These are phyloP conservation scores for Galagoides demidoff DNA, from an alignment of 2,797 vertebrate species.

Conservation along the genomic window DNA sequence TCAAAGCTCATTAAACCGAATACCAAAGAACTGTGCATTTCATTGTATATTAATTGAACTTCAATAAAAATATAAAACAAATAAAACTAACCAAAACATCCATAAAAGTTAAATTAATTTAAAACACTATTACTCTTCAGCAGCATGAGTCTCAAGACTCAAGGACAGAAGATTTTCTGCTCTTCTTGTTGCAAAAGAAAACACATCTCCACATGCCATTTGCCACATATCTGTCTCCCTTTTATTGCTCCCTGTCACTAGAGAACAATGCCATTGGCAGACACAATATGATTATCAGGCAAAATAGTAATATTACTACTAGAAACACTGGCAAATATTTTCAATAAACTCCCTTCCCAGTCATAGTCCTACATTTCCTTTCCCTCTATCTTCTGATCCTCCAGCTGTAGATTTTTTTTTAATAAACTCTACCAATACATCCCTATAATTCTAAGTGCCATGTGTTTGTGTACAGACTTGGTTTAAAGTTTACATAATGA, in stretches of 20 bases:
- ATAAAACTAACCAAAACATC: neutral
- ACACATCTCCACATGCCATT: neutral
- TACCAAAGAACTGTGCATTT: neutral
- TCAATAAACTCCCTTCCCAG: conserved; percentile 34
- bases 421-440: neutral
- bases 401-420: neutral
- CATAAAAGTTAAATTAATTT: conserved; percentile 28
- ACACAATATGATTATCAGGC: conserved; percentile 47
- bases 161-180: neutral
- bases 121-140: neutral
- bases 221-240: neutral
- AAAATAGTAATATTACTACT: conserved; percentile 78
- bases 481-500: conserved; percentile 5
- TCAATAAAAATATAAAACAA: conserved; percentile 33
- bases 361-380: conserved; percentile 28
- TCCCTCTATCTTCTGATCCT: neutral
- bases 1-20: neutral
- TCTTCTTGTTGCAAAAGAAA: conserved; percentile 42
- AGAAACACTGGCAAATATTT: conserved; percentile 61
- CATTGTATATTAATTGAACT: neutral
- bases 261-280: conserved; percentile 27
- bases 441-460: neutral
- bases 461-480: neutral
- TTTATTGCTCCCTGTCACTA: conserved; percentile 55
- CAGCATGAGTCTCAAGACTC: neutral